These are phyloP conservation scores for Diabrotica balteata DNA, from an alignment of 2,888 invertebrate genomes.

Conservation along the genomic window DNA sequence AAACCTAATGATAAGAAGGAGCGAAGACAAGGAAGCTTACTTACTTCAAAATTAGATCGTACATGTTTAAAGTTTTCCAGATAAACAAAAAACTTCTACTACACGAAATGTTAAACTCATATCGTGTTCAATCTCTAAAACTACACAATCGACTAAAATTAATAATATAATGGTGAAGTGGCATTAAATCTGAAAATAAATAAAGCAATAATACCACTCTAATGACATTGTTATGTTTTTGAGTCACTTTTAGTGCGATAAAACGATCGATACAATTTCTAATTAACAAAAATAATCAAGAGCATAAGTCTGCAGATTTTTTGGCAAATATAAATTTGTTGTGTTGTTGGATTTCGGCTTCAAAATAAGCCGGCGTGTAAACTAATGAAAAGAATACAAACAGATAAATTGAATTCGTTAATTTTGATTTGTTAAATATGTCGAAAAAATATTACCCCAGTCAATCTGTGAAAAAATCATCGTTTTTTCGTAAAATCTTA, in stretches of 20 bases:
- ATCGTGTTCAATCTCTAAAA: conserved; percentile 10
- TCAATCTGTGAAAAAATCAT: too few species aligned
- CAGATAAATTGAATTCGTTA: too few species aligned
- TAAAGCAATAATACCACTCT: conserved; percentile 13
- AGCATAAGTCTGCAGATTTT: too few species aligned
- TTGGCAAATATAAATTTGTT: too few species aligned
- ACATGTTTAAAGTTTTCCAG: background rate
- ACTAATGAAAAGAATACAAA: too few species aligned
- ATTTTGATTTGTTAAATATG: too few species aligned
- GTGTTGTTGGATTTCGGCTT: too few species aligned
- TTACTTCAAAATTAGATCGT: conserved; percentile 9
- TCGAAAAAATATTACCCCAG: too few species aligned
- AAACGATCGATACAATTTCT: conserved; percentile 15
- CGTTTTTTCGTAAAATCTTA: too few species aligned
- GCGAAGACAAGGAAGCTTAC: background rate
- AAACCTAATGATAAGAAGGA: too few species aligned
- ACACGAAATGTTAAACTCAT: background rate
- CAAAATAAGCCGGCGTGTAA: too few species aligned
- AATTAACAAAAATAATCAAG: conserved; percentile 18
- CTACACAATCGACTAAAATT: conserved; percentile 12
- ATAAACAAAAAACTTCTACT: background rate
- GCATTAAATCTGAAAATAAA: conserved; percentile 23
- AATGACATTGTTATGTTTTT: conserved; percentile 27
- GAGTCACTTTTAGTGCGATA: conserved; percentile 11
- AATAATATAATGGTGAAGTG: conserved; percentile 16